A percentile compares a stretch with the other conserved stretches of the same genome.
Evolutionary conservation across 2,113 vertebrate species (phyloP).

Genomic region (Clupea harengus): DNA sequence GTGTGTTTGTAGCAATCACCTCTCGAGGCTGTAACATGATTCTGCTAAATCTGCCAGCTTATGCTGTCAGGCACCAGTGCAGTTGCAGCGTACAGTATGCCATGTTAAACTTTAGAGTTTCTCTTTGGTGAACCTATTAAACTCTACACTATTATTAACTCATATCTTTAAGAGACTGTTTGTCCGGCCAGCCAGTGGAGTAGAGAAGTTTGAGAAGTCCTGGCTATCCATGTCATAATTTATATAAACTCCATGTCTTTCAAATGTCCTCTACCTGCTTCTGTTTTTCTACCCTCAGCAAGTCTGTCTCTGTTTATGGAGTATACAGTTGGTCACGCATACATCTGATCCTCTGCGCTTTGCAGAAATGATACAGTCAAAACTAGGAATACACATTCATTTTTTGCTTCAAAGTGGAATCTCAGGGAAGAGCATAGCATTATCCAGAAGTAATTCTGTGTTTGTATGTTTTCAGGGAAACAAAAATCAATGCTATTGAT

Average conservation of each 20-base stretch:
- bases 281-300: not conserved
- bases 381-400: not conserved
- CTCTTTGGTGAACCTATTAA: not conserved
- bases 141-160: not conserved
- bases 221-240: not conserved
- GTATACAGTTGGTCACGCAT: not conserved
- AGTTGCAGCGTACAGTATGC: not conserved
- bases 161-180: not conserved
- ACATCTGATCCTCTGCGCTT: not conserved
- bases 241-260: not conserved
- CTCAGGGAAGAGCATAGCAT: constrained; percentile 41
- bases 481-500: constrained; percentile 50
- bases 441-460: constrained; percentile 29
- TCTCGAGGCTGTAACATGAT: not conserved
- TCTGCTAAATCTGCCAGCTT: not conserved
- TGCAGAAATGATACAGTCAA: not conserved
- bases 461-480: constrained; percentile 36
- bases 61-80: not conserved
- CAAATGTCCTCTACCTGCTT: not conserved
- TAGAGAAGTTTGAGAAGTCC: not conserved
- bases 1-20: not conserved
- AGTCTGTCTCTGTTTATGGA: not conserved
- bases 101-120: not conserved
- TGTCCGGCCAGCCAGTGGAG: not conserved
- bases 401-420: constrained; percentile 21